Conservation (phyloP, 2,113 vertebrate species). For the Neogobius melanostomus region DNA sequence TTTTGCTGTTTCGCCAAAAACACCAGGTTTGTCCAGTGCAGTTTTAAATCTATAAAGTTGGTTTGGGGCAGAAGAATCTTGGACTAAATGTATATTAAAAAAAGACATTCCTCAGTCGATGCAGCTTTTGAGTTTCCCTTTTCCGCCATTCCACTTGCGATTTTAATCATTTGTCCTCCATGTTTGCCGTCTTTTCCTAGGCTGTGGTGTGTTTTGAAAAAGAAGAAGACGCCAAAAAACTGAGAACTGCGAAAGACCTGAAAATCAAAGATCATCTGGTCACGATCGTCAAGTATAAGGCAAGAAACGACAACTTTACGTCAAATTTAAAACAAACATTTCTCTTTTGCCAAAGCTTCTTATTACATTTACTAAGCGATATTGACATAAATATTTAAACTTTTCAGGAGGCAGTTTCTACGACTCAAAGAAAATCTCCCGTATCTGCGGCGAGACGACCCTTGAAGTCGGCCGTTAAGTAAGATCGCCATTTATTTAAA, state of each 20-base stretch:
- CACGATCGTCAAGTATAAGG: slow-evolving; percentile 39
- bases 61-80: too few species aligned
- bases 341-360: not conserved
- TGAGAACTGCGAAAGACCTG: slow-evolving; percentile 47
- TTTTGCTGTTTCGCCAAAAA: slow-evolving; percentile 31
- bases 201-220: slow-evolving; percentile 64
- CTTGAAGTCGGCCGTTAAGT: not conserved
- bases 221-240: slow-evolving; percentile 64
- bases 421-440: slow-evolving; percentile 3
- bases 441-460: not conserved
- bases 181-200: slow-evolving; percentile 31
- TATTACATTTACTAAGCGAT: not conserved
- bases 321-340: too few species aligned
- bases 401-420: slow-evolving; percentile 3
- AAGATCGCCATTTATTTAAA: not conserved
- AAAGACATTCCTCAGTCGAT: not conserved
- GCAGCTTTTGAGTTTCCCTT: not conserved
- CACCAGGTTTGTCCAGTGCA: slow-evolving; percentile 19
- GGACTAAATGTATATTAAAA: too few species aligned
- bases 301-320: slow-evolving; percentile 10
- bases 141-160: not conserved
- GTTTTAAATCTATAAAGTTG: too few species aligned
- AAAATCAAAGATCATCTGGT: slow-evolving; percentile 41
- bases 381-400: not conserved
- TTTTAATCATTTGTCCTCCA: too few species aligned